A percentile compares a stretch with the other conserved stretches of the same genome.
Conservation (phyloP, 1,140 invertebrate species). For the Goniozus legneri region DNA sequence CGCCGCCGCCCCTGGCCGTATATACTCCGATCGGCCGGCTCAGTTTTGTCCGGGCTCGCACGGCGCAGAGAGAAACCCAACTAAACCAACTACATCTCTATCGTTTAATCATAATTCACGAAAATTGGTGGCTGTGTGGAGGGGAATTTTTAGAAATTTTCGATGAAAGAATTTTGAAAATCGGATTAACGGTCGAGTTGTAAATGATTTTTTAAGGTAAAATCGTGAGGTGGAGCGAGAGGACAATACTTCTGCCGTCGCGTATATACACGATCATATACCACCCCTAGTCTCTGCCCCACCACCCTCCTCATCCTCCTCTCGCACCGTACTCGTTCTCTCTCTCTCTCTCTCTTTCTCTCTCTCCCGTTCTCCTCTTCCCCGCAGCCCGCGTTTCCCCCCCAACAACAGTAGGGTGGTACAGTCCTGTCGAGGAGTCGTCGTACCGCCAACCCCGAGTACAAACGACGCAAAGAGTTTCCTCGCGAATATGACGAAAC, state of each 20-base stretch:
- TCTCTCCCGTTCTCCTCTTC: too few relatives aligned
- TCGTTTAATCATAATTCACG: constrained; percentile 32
- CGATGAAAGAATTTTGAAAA: too few relatives aligned
- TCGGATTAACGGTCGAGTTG: not conserved
- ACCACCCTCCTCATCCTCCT: too few relatives aligned
- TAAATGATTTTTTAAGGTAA: constrained; percentile 42
- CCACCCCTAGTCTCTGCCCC: constrained; percentile 54
- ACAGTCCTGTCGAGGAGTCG: constrained; percentile 45
- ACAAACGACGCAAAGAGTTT: not conserved
- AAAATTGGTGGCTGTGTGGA: constrained; percentile 42
- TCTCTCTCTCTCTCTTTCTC: too few relatives aligned
- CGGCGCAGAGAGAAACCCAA: constrained; percentile 44
- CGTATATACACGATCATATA: constrained; percentile 56
- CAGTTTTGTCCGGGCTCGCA: constrained; percentile 45
- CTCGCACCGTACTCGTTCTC: too few relatives aligned
- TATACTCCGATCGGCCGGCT: constrained; percentile 47
- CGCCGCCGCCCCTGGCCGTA: constrained; percentile 49
- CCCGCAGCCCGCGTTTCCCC: too few relatives aligned
- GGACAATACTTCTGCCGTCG: constrained; percentile 51
- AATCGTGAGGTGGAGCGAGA: constrained; percentile 49
- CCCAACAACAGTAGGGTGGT: constrained; percentile 54
- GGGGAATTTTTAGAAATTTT: constrained; percentile 44
- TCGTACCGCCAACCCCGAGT: constrained; percentile 7
- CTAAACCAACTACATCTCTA: too few relatives aligned
- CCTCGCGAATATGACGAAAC: constrained; percentile 18